Evolutionary conservation across 2,113 vertebrate genomes (phyloP).

Genomic region (Carassius carassius): DNA sequence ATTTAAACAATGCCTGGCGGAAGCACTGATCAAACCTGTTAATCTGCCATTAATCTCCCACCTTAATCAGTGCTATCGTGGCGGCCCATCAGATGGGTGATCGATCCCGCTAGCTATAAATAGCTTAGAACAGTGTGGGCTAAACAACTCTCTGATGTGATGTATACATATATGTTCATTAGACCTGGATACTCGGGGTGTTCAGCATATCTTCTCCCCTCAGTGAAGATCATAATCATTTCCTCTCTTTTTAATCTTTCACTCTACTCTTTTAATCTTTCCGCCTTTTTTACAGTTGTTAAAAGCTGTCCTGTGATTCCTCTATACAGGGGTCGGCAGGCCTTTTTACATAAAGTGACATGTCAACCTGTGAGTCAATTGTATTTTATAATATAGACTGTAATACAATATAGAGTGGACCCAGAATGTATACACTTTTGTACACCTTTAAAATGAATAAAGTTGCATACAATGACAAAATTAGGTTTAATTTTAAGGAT

Average conservation of each 20-base stretch:
- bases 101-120: constrained; percentile 45
- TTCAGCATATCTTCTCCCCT: constrained; percentile 2
- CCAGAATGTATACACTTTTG: neutral
- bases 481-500: too few species aligned
- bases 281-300: neutral
- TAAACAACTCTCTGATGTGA: constrained; percentile 39
- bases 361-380: neutral
- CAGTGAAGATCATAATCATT: neutral
- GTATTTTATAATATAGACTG: neutral
- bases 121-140: constrained; percentile 37
- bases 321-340: neutral
- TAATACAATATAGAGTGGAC: neutral
- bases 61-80: constrained; percentile 48
- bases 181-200: constrained; percentile 30
- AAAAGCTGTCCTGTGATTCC: neutral
- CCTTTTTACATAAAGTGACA: neutral
- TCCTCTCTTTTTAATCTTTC: constrained; percentile 1
- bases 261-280: too few species aligned
- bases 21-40: constrained; percentile 39
- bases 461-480: neutral
- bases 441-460: too few species aligned
- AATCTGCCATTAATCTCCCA: constrained; percentile 53
- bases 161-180: constrained; percentile 50
- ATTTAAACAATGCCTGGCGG: constrained; percentile 37
- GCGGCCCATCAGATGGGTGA: constrained; percentile 43